Evolutionary conservation across 2,888 invertebrate species (phyloP).

Genomic region (Cosmorhoe ocellata): DNA sequence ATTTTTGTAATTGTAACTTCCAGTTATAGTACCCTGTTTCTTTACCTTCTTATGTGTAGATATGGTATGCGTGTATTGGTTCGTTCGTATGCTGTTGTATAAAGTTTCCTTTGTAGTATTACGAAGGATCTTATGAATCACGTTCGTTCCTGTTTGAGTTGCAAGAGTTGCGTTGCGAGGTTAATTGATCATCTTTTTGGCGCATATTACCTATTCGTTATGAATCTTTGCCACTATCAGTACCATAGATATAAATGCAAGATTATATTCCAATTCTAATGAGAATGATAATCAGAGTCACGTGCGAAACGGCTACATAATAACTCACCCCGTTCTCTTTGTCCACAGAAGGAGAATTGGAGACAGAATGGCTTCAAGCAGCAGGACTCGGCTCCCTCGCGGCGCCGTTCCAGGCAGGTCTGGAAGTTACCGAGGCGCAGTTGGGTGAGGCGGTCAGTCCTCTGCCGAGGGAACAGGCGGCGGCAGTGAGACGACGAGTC

Average conservation of each 20-base stretch:
- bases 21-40: too few relatives aligned
- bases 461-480: constrained; percentile 88
- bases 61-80: too few relatives aligned
- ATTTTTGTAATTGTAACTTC: too few relatives aligned
- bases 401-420: constrained; percentile 86
- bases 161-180: constrained; percentile 8
- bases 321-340: constrained; percentile 32
- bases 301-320: background rate
- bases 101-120: constrained; percentile 18
- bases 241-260: too few relatives aligned
- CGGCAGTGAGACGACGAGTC: constrained; percentile 88
- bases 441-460: constrained; percentile 84
- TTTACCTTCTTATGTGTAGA: too few relatives aligned
- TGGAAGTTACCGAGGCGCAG: constrained; percentile 85
- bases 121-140: constrained; percentile 15
- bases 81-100: background rate
- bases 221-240: constrained; percentile 21
- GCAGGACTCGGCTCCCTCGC: constrained; percentile 88
- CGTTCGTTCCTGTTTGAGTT: constrained; percentile 14
- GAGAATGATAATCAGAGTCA: too few relatives aligned
- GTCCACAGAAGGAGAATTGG: constrained; percentile 87
- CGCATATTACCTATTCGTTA: constrained; percentile 2
- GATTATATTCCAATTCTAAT: too few relatives aligned
- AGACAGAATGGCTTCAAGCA: constrained; percentile 88
- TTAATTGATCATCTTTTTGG: background rate